Evolutionary conservation across 2,797 vertebrate species (phyloP), one percentile per base, ranked within the genome.

Genomic region (Xenopus petersii): DNA sequence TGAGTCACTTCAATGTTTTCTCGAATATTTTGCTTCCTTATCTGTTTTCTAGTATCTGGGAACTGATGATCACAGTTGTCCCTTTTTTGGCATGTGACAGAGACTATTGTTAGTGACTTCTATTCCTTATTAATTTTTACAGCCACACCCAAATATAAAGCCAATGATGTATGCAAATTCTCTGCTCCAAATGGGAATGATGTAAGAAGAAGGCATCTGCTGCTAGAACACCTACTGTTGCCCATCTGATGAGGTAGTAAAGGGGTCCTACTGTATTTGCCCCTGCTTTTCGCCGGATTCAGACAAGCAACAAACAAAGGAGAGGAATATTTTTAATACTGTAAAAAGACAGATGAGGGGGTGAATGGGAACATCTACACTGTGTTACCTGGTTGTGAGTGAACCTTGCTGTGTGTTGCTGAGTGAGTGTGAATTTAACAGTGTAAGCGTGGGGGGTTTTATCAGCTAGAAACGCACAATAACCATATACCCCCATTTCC

Each of bases 81-180:
- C 36, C 6, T 42, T 42, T 3, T 42, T 42, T 42, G 36, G 36
- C 36, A 2, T 42, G 36, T 42, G 36, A 42, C 36, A 15, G 11
- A 51, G 49, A 51, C 49, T 1, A 51, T 51, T 15, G 36, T 42
- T 42, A 42, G 36, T 42, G 8, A 51, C 49, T 51, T 51, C 15
- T 51, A 51, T 24, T 60, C 4, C 26, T 12, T 12, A 10, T 24
- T 60, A 26, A 3, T 62, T 24, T 16, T 72, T 12, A 2, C 91
- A 97, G 96, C 94, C 95, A 96, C 96, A 97, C 88, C 96, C 96
- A 80, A 95, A 96, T 82, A 94, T 97, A 86, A 96, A 96, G 84
- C 96, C 96, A 87, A 98, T 98, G 96, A 93, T 93, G 6, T 98
- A 97, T 3, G 96, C 96, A 77, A 97, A 96, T 88, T 91, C 95